phyloP scores from a whole-genome alignment of 2,888 invertebrate species.

The Aquatica leii region DNA sequence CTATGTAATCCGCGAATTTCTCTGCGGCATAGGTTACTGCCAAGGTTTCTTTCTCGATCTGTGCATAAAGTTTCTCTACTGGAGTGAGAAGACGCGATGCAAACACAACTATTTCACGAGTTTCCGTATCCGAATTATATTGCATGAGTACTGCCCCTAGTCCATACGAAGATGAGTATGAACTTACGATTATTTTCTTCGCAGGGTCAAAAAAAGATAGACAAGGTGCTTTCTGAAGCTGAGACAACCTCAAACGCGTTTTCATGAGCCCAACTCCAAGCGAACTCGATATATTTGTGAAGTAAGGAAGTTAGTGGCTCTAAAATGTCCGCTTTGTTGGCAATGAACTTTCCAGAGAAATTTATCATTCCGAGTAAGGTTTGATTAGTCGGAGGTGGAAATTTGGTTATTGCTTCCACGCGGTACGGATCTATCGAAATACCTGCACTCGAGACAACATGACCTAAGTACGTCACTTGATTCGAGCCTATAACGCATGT shows the following conservation, averaged over 20 bases:
- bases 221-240: background rate
- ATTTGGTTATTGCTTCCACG: too few relatives aligned
- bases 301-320: conserved; percentile 1
- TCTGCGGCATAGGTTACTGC: too few relatives aligned
- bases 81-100: too few relatives aligned
- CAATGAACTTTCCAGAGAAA: conserved; percentile 41
- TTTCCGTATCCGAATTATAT: background rate
- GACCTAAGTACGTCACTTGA: conserved; percentile 46
- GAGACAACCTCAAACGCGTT: too few relatives aligned
- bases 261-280: background rate
- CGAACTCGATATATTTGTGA: background rate
- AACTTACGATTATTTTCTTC: background rate
- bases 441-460: conserved; percentile 45
- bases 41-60: too few relatives aligned
- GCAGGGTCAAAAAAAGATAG: background rate
- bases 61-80: too few relatives aligned
- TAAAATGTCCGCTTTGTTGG: conserved; percentile 33
- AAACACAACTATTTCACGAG: too few relatives aligned
- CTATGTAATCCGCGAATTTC: too few relatives aligned
- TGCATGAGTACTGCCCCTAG: background rate
- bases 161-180: conserved; percentile 1
- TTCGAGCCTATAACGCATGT: conserved; percentile 33
- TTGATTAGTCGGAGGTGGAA: too few relatives aligned
- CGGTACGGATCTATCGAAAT: too few relatives aligned
- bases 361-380: conserved; percentile 36